A percentile compares a stretch with the other conserved stretches of the same genome.
phyloP scores from a whole-genome alignment of 2,113 vertebrate genomes.

The Misgurnus mizolepis region DNA sequence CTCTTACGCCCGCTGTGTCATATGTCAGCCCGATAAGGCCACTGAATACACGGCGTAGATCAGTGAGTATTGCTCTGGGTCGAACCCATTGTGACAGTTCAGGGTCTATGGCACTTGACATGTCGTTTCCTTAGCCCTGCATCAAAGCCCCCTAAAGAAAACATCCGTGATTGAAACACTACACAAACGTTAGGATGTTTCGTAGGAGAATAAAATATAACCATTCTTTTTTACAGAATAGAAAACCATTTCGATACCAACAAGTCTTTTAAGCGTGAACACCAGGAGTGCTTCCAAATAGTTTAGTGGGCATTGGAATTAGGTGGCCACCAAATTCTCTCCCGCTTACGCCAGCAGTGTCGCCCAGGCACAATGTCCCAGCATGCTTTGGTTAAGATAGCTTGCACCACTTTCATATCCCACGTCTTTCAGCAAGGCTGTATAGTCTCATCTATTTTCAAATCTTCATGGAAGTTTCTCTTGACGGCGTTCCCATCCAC shows the following conservation, averaged over 20 bases:
- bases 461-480: constrained; percentile 5
- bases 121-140: constrained; percentile 67
- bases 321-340: not conserved
- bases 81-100: constrained; percentile 80
- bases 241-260: constrained; percentile 81
- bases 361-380: constrained; percentile 65
- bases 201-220: constrained; percentile 66
- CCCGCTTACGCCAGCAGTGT: constrained; percentile 55
- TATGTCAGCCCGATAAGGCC: constrained; percentile 45
- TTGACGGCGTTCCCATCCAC: constrained; percentile 32
- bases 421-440: constrained; percentile 51
- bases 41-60: constrained; percentile 50
- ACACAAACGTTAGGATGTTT: constrained; percentile 20
- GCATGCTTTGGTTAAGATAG: constrained; percentile 88
- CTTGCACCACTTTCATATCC: constrained; percentile 66
- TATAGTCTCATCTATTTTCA: constrained; percentile 54
- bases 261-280: constrained; percentile 24
- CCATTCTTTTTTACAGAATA: constrained; percentile 75
- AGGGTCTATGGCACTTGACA: constrained; percentile 94
- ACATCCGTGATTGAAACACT: constrained; percentile 23
- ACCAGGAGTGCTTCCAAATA: not conserved
- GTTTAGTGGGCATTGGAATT: not conserved
- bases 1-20: constrained; percentile 65
- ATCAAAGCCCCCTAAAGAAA: constrained; percentile 35
- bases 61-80: constrained; percentile 73